A percentile compares a stretch with the other conserved stretches of the same genome.
Evolutionary conservation across 2,113 vertebrate genomes (phyloP).

Genomic region (Poeciliopsis prolifica): DNA sequence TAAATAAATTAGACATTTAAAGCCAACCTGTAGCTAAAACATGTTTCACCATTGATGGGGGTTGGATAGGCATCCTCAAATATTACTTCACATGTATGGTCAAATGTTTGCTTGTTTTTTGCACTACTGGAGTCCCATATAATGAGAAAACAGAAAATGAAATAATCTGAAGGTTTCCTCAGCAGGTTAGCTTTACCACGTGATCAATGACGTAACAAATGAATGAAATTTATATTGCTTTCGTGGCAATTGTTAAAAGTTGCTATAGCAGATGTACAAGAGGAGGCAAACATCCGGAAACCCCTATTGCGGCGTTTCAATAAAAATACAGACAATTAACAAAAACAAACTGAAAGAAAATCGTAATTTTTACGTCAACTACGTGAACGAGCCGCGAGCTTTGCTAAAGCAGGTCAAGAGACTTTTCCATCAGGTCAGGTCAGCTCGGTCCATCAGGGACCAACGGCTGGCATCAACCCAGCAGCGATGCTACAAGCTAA

Average conservation of each 20-base stretch:
- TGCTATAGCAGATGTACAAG: background rate
- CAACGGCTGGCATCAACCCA: constrained; percentile 6
- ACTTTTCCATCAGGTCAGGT: background rate
- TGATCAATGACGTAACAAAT: background rate
- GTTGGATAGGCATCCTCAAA: no score
- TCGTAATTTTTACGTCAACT: background rate
- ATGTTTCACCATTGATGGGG: background rate
- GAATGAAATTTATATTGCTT: background rate
- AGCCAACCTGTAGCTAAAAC: no score
- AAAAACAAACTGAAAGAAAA: background rate
- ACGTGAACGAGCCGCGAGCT: background rate
- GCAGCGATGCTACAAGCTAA: constrained; percentile 64
- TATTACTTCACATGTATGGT: background rate
- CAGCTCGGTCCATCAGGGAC: background rate
- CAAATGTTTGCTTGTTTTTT: background rate
- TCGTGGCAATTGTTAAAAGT: background rate
- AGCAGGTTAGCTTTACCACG: background rate
- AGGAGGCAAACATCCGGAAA: constrained; percentile 6
- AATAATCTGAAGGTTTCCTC: background rate
- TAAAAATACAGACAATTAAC: constrained; percentile 23
- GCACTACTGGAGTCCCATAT: background rate
- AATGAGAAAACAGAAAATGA: background rate
- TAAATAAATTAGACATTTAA: background rate
- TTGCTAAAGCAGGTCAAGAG: background rate
- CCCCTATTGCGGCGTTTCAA: constrained; percentile 52